Conservation (phyloP, 1,140 invertebrate genomes). For the Panagrolaimus sp. region DNA sequence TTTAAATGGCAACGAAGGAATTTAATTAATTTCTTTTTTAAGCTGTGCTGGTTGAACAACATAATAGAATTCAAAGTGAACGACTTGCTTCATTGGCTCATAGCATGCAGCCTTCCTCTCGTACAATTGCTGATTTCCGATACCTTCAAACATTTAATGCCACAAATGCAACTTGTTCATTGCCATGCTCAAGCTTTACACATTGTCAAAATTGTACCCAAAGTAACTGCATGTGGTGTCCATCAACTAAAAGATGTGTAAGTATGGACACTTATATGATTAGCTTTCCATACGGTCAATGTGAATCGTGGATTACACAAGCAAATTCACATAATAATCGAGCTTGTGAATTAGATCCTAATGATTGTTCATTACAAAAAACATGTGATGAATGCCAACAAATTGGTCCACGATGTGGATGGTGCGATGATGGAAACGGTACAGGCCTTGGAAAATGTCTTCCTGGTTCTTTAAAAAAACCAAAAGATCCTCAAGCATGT, state of each 20-base stretch:
- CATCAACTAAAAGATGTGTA: constrained; percentile 70
- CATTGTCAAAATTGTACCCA: constrained; percentile 43
- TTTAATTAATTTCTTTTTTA: constrained; percentile 20
- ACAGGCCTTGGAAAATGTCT: constrained; percentile 75
- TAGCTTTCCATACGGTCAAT: constrained; percentile 91
- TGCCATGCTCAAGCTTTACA: constrained; percentile 38
- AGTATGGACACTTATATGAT: constrained; percentile 91
- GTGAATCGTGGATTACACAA: constrained; percentile 75
- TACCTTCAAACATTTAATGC: background rate
- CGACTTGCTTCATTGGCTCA: background rate
- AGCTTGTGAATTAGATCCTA: constrained; percentile 57
- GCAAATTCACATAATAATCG: constrained; percentile 29
- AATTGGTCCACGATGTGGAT: constrained; percentile 81
- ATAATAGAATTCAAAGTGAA: background rate
- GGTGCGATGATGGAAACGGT: constrained; percentile 87
- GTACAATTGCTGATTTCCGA: background rate
- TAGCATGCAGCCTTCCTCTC: constrained; percentile 22
- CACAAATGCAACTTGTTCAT: constrained; percentile 40
- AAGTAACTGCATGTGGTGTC: constrained; percentile 64
- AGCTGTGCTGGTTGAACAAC: constrained; percentile 44
- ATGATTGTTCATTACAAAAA: constrained; percentile 67
- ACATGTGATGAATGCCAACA: constrained; percentile 77
- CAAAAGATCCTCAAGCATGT: constrained; percentile 50
- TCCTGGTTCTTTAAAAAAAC: constrained; percentile 66
- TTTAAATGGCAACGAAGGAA: background rate